phyloP scores from a whole-genome alignment of 2,888 invertebrate species.

The Xylocampa areola region DNA sequence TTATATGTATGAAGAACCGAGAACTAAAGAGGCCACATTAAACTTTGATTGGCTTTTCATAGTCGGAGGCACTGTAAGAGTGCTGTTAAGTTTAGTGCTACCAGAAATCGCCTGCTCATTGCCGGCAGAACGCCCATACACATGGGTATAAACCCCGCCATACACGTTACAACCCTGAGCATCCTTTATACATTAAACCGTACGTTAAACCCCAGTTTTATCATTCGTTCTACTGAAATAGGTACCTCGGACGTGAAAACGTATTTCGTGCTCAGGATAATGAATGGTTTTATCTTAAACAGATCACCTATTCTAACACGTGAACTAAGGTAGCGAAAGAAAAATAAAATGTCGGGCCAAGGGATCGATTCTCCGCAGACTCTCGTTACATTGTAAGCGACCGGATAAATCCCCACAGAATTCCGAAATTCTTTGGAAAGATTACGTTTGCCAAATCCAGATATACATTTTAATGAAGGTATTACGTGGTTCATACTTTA shows the following conservation, averaged over 20 bases:
- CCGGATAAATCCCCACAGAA: slow-evolving; percentile 53
- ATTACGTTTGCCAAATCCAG: slow-evolving; percentile 39
- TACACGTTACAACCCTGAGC: slow-evolving; percentile 47
- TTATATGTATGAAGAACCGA: slow-evolving; percentile 67
- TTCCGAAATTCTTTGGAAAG: slow-evolving; percentile 51
- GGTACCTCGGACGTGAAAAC: slow-evolving; percentile 51
- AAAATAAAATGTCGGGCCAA: slow-evolving; percentile 54
- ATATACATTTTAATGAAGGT: slow-evolving; percentile 40
- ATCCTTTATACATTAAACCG: slow-evolving; percentile 68
- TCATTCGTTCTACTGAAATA: slow-evolving; percentile 63
- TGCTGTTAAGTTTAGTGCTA: slow-evolving; percentile 79
- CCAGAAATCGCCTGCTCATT: slow-evolving; percentile 78
- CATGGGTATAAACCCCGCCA: slow-evolving; percentile 67
- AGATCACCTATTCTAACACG: slow-evolving; percentile 61
- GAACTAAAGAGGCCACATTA: slow-evolving; percentile 74
- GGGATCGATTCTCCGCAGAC: slow-evolving; percentile 53
- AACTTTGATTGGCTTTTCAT: slow-evolving; percentile 85
- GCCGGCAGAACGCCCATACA: slow-evolving; percentile 66
- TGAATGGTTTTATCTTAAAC: slow-evolving; percentile 63
- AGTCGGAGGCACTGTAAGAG: slow-evolving; percentile 73
- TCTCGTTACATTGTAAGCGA: slow-evolving; percentile 53
- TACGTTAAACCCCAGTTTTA: slow-evolving; percentile 71
- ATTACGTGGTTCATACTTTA: slow-evolving; percentile 19
- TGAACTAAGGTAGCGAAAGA: slow-evolving; percentile 38
- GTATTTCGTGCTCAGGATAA: slow-evolving; percentile 58